These are phyloP conservation scores for Pelecanoides urinatrix DNA, from an alignment of 2,113 vertebrate species.

Conservation along the genomic window DNA sequence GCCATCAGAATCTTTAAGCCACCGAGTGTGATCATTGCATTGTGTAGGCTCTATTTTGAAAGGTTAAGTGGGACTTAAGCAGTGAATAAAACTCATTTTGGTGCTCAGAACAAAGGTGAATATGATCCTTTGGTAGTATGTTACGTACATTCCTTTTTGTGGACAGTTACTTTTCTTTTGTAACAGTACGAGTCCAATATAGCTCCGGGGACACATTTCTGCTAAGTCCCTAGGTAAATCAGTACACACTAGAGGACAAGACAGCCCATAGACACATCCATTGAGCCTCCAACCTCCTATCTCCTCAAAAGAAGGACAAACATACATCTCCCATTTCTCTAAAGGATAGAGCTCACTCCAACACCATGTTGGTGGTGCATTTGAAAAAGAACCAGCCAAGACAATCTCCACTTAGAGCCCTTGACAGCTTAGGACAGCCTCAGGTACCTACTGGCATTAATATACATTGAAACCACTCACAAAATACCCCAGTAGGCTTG, in stretches of 20 bases:
- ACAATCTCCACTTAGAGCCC: not conserved
- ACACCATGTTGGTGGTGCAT: not conserved
- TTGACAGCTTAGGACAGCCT: not conserved
- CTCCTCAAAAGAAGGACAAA: not conserved
- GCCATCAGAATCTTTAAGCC: not conserved
- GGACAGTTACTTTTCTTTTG: not conserved
- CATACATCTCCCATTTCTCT: not conserved
- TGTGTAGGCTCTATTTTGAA: not conserved
- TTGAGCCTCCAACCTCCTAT: not conserved
- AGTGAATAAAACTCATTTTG: not conserved
- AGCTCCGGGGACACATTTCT: not conserved
- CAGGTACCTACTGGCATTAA: not conserved
- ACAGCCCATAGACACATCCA: not conserved
- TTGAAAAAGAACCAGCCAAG: not conserved
- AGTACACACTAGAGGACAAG: not conserved
- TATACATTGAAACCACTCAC: not conserved
- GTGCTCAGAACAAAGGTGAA: not conserved
- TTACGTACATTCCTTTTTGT: not conserved
- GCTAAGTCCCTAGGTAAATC: not conserved
- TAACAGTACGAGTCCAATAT: not conserved
- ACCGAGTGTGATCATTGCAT: not conserved
- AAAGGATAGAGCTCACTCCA: not conserved
- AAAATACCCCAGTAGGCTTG: not conserved
- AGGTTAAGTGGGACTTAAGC: not conserved
- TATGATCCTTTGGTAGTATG: not conserved